These are phyloP conservation scores for Hypolimnas misippus DNA, from an alignment of 2,888 invertebrate genomes.

Conservation along the genomic window DNA sequence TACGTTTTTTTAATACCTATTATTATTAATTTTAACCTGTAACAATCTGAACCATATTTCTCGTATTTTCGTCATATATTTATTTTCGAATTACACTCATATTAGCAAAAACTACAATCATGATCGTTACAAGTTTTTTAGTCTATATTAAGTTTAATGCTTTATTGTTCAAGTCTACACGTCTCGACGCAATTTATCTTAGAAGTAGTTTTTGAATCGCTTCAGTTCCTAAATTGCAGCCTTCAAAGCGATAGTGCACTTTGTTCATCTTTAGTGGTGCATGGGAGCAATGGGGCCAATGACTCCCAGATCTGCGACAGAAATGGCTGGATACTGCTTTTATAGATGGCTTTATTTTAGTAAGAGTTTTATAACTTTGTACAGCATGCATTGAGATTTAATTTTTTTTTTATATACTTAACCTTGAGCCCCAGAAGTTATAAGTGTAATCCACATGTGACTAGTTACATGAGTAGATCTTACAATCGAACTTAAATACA, in stretches of 20 bases:
- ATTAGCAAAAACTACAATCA: neutral
- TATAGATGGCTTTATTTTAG: slow-evolving; percentile 27
- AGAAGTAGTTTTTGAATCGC: slow-evolving; percentile 20
- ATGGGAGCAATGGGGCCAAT: slow-evolving; percentile 67
- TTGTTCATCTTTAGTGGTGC: slow-evolving; percentile 37
- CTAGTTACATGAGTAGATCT: too few relatives aligned
- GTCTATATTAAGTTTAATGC: neutral
- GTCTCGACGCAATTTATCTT: slow-evolving; percentile 18
- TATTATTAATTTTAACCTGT: too few relatives aligned
- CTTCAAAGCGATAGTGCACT: slow-evolving; percentile 32
- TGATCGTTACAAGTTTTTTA: neutral
- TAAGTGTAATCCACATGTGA: too few relatives aligned
- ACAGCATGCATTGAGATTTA: slow-evolving; percentile 12
- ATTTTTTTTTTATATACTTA: neutral
- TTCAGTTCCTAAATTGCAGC: slow-evolving; percentile 22
- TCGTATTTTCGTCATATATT: too few relatives aligned
- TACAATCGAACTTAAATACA: too few relatives aligned
- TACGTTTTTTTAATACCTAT: too few relatives aligned
- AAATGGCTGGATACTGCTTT: slow-evolving; percentile 27
- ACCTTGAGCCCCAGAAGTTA: neutral
- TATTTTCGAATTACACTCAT: neutral
- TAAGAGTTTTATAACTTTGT: slow-evolving; percentile 13
- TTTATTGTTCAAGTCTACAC: slow-evolving; percentile 9
- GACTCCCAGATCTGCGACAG: slow-evolving; percentile 52
- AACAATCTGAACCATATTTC: too few relatives aligned